These are phyloP conservation scores for Pachyseris speciosa DNA, from an alignment of 64 coral and sea anemone genomes.

Conservation along the genomic window DNA sequence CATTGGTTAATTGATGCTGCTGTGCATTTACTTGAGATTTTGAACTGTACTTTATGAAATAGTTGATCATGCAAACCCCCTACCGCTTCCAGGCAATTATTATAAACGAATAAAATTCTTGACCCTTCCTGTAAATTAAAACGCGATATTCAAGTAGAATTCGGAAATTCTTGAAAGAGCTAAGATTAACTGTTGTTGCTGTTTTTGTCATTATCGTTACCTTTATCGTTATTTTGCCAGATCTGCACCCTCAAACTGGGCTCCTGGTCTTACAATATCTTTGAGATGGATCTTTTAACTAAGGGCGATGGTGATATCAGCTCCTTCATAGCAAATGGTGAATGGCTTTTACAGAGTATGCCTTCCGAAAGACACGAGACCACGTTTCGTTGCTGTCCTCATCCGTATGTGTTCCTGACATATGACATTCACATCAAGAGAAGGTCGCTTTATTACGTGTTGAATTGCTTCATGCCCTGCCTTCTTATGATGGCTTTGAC, in stretches of 20 bases:
- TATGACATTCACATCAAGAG: conserved; percentile 88
- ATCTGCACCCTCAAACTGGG: conserved; percentile 84
- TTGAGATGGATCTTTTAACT: conserved; percentile 74
- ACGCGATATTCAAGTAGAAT: too few species aligned
- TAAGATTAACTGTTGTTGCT: too few species aligned
- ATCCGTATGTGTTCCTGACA: conserved; percentile 75
- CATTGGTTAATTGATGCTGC: too few species aligned
- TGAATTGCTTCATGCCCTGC: conserved; percentile 92
- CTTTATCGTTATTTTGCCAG: not conserved
- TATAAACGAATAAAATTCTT: too few species aligned
- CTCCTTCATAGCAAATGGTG: conserved; percentile 86
- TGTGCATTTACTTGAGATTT: too few species aligned
- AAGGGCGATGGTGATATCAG: conserved; percentile 71
- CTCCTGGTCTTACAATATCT: conserved; percentile 85
- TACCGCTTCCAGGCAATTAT: too few species aligned
- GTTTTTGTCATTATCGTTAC: too few species aligned
- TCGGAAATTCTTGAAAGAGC: not conserved
- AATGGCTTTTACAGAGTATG: conserved; percentile 90
- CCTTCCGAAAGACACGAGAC: conserved; percentile 74
- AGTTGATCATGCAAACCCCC: too few species aligned
- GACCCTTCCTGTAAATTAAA: too few species aligned
- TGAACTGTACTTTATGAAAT: too few species aligned
- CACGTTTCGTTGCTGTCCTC: conserved; percentile 82
- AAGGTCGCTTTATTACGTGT: conserved; percentile 81
- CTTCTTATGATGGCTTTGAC: conserved; percentile 90